These are phyloP conservation scores for Leptoclinus maculatus DNA, from an alignment of 2,797 vertebrate species.

Conservation along the genomic window DNA sequence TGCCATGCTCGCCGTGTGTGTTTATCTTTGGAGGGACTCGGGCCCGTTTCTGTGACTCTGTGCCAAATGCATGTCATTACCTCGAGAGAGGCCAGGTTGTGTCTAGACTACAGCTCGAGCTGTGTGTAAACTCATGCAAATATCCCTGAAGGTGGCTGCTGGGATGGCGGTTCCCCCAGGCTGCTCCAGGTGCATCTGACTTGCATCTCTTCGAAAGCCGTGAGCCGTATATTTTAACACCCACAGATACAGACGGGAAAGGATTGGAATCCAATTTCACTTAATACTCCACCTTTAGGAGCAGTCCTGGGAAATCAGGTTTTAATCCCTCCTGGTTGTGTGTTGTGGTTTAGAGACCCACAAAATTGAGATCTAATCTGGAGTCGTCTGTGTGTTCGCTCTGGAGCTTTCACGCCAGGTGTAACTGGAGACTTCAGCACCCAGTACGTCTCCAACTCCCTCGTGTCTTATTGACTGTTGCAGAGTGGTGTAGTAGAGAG, in stretches of 20 bases:
- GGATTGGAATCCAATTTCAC: slow-evolving; percentile 74
- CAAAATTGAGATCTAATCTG: slow-evolving; percentile 65
- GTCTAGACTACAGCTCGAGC: slow-evolving; percentile 4
- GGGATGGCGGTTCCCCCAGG: background rate
- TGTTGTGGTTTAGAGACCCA: slow-evolving; percentile 46
- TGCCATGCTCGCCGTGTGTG: background rate
- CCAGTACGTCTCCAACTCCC: background rate
- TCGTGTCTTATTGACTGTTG: background rate
- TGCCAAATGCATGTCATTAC: background rate
- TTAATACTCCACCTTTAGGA: slow-evolving; percentile 68
- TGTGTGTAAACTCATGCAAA: slow-evolving; percentile 4
- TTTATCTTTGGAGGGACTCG: background rate
- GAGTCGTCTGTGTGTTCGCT: slow-evolving; percentile 44
- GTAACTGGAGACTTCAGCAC: background rate
- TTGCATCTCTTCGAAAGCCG: slow-evolving; percentile 25
- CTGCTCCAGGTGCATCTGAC: slow-evolving; percentile 29
- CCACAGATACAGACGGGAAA: slow-evolving; percentile 37
- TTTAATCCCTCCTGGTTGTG: slow-evolving; percentile 69
- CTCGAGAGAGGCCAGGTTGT: background rate
- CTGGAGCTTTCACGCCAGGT: slow-evolving; percentile 24
- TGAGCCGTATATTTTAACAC: slow-evolving; percentile 44
- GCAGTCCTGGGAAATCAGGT: slow-evolving; percentile 69
- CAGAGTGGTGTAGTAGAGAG: background rate
- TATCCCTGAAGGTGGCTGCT: background rate
- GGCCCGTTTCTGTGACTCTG: background rate